Base-by-base conservation (phyloP, 2,797 vertebrate genomes). In the Muscicapa comitata region DNA sequence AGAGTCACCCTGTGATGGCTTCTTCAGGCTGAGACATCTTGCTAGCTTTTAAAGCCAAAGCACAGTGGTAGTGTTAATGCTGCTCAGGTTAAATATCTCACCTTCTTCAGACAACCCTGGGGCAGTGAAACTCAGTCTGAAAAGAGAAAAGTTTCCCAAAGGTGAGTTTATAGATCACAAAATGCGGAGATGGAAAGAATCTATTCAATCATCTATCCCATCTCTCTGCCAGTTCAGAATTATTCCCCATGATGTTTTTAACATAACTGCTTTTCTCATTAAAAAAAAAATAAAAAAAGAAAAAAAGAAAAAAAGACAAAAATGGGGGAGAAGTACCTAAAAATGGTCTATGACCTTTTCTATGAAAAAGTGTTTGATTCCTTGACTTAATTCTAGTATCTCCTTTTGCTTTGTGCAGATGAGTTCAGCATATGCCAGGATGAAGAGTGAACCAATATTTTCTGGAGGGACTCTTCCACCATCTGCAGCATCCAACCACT, bases 131-230 rank as follows among this genome's bases (percentile, higher is more conserved):
- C 50, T 88, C 4, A 1, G 59, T 37, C 75, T 87, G 77, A 87
- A 95, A 87, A 37, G n/a, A 91, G 67, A 82, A 68, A 88, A 82
- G 42, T 80, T 95, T 91, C 94, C 88, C 81, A 71, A 85, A 91
- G 93, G 92, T 94, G 88, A 95, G 86, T 90, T 95, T 83, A 94
- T 1, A 90, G 86, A 95, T 95, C 57, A 85, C 77, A 80, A 87
- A 92, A 92, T 17, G 65, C 2, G 29, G 88, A 87, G 86, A 91
- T 86, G 95, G 94, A 97, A 97, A 96, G 72, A 95, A 94, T 95
- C 86, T 88, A 54, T 93, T 93, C 78, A 85, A 62, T 93, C 91
- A 85, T 67, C 86, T 87, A 29, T 61, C 65, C 68, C 86, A 83
- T 68, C 93, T 86, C 68, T 82, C 73, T 93, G 96, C 94, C 95